phyloP scores from a whole-genome alignment of 2,113 vertebrate genomes.

The Vulpes lagopus region DNA sequence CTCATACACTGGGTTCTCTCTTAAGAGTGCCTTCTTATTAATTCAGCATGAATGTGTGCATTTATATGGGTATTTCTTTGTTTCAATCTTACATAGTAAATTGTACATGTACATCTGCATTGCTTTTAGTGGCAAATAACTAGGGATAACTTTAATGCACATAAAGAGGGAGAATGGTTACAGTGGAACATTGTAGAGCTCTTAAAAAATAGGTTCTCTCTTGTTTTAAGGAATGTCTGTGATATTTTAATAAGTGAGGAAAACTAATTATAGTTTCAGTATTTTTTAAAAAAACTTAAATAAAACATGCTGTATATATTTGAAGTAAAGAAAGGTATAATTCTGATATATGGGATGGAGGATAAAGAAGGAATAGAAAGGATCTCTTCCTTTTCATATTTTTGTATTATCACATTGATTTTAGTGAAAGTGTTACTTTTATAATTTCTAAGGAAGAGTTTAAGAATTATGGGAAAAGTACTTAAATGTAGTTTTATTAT shows the following conservation, averaged over 20 bases:
- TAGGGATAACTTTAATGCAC: neutral
- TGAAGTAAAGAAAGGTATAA: neutral
- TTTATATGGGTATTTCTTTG: neutral
- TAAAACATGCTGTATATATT: neutral
- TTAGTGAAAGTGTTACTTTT: slow-evolving; percentile 7
- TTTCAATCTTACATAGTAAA: neutral
- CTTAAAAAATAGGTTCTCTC: neutral
- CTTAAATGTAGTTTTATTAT: neutral
- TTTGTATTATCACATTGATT: slow-evolving; percentile 3
- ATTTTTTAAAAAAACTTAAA: neutral
- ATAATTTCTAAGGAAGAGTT: slow-evolving; percentile 38
- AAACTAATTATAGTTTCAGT: slow-evolving; percentile 32
- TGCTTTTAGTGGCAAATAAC: neutral
- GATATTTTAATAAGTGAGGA: slow-evolving; percentile 15
- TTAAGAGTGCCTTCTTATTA: neutral
- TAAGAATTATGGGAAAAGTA: slow-evolving; percentile 23
- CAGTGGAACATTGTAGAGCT: neutral
- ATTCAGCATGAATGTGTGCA: neutral
- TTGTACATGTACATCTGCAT: neutral
- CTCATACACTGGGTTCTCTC: neutral
- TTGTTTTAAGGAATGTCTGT: slow-evolving; percentile 25
- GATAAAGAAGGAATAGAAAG: neutral
- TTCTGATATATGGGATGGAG: neutral
- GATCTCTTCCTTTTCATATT: slow-evolving; percentile 35
- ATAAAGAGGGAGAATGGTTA: neutral